A percentile compares a stretch with the other conserved stretches of the same genome.
Evolutionary conservation across 2,888 invertebrate genomes (phyloP).

Genomic region (Chymomyza caudatula): DNA sequence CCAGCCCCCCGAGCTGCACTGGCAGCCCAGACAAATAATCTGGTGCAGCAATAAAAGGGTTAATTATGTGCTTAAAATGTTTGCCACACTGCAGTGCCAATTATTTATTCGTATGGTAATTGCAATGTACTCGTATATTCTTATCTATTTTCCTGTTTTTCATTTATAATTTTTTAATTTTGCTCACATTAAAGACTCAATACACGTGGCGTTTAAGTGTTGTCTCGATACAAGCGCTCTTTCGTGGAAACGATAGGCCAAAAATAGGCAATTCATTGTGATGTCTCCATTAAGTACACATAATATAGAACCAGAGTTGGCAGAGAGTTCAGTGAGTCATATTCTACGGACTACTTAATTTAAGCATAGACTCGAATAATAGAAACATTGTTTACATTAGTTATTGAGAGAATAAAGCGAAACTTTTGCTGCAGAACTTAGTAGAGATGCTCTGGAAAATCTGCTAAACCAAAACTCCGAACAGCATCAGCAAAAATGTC

Average conservation of each 20-base stretch:
- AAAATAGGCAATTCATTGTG: too few species aligned
- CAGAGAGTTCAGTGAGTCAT: too few species aligned
- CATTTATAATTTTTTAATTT: conserved; percentile 17
- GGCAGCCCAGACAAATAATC: conserved; percentile 41
- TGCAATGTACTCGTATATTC: conserved; percentile 47
- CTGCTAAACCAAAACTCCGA: not conserved
- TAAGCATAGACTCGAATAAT: not conserved
- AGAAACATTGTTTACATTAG: not conserved
- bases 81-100: conserved; percentile 68
- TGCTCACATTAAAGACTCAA: conserved; percentile 35
- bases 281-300: too few species aligned
- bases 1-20: conserved; percentile 16
- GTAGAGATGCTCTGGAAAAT: too few species aligned
- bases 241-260: too few species aligned
- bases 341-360: too few species aligned
- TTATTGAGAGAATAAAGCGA: not conserved
- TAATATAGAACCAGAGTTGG: too few species aligned
- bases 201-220: too few species aligned
- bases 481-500: not conserved
- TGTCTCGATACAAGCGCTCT: too few species aligned
- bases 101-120: conserved; percentile 45
- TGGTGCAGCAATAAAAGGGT: conserved; percentile 59
- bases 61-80: conserved; percentile 74
- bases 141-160: conserved; percentile 36
- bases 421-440: not conserved